phyloP scores from a whole-genome alignment of 2,888 invertebrate species.

The Nysson spinosus region DNA sequence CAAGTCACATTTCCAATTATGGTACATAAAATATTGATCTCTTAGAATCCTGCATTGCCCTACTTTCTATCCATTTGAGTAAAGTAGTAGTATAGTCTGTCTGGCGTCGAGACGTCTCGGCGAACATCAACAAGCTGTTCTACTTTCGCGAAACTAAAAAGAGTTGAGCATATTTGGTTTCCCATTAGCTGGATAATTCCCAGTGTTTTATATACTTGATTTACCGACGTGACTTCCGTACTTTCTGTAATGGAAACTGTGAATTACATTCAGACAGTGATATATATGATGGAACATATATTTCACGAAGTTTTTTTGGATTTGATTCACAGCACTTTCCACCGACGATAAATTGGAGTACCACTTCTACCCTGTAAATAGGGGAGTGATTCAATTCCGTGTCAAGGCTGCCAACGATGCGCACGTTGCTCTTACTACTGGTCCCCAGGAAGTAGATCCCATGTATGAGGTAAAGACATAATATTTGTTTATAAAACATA shows the following conservation, averaged over 20 bases:
- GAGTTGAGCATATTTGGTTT: no score
- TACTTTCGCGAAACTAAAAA: neutral
- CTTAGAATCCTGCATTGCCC: constrained; percentile 58
- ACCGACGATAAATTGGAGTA: constrained; percentile 90
- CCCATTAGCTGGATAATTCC: no score
- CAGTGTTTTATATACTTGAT: no score
- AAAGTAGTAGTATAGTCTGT: constrained; percentile 7
- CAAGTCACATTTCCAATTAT: constrained; percentile 10
- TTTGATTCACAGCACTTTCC: constrained; percentile 82
- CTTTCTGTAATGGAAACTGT: no score
- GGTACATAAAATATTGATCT: constrained; percentile 49
- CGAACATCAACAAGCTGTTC: no score
- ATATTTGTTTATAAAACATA: neutral
- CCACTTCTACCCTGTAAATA: constrained; percentile 86
- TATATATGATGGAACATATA: no score
- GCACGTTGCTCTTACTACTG: constrained; percentile 88
- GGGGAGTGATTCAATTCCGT: constrained; percentile 86
- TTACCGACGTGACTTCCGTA: no score
- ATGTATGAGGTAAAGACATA: constrained; percentile 87
- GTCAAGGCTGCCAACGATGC: constrained; percentile 90
- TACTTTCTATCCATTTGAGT: constrained; percentile 42
- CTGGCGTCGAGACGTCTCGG: constrained; percentile 51
- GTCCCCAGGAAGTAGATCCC: constrained; percentile 85
- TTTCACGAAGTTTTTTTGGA: neutral
- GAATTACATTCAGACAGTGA: no score